phyloP scores from a whole-genome alignment of 2,113 vertebrate species.

The Lanius collurio region DNA sequence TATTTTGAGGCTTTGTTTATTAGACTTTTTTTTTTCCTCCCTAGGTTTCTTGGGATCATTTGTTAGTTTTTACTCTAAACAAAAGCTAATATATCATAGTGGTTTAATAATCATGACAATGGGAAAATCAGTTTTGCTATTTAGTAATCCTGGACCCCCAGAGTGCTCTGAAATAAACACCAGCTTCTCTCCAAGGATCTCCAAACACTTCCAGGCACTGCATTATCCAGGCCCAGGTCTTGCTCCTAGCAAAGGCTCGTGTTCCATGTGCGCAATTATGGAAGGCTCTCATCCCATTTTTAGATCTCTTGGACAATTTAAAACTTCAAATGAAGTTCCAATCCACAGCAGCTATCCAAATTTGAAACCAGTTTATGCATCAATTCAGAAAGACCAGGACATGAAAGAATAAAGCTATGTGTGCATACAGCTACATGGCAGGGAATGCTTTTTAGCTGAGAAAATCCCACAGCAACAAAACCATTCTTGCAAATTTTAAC shows the following conservation, averaged over 20 bases:
- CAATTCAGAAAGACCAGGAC: not conserved
- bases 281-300: not conserved
- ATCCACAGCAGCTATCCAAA: not conserved
- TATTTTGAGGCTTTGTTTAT: not conserved
- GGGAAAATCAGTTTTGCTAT: not conserved
- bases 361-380: not conserved
- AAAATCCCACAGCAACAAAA: not conserved
- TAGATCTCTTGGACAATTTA: not conserved
- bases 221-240: not conserved
- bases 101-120: not conserved
- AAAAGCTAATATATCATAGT: not conserved
- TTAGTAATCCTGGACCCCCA: not conserved
- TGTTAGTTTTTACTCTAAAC: not conserved
- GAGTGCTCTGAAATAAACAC: not conserved
- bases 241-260: not conserved
- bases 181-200: not conserved
- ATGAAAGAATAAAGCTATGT: not conserved
- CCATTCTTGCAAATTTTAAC: not conserved
- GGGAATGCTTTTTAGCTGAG: not conserved
- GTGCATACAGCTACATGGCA: not conserved
- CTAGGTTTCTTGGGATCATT: not conserved
- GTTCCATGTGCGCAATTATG: not conserved
- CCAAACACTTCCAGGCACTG: not conserved
- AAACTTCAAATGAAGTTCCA: not conserved
- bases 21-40: fast-evolving